Conservation (phyloP, 2,797 vertebrate genomes). For the Pelodytes ibericus region DNA sequence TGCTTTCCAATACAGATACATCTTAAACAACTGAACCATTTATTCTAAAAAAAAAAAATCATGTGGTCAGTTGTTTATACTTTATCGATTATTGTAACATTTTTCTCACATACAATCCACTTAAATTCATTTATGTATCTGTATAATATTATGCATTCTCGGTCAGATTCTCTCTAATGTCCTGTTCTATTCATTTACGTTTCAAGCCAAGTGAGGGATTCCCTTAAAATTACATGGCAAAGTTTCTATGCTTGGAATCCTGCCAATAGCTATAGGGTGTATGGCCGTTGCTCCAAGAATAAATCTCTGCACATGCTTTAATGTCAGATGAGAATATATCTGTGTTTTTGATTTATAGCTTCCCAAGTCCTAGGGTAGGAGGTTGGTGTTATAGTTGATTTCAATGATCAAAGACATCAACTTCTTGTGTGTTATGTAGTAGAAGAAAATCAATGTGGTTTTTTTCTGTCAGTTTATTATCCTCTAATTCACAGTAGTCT, state of each 20-base stretch:
- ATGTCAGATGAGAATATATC: constrained; percentile 47
- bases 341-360: constrained; percentile 38
- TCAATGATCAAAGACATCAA: constrained; percentile 39
- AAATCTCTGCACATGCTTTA: constrained; percentile 29
- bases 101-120: too few relatives aligned
- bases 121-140: too few relatives aligned
- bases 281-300: constrained; percentile 14
- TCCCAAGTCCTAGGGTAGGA: constrained; percentile 37
- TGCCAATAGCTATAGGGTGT: constrained; percentile 42
- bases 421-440: constrained; percentile 22
- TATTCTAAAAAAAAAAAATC: too few relatives aligned
- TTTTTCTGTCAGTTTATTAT: constrained; percentile 33
- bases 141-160: too few relatives aligned
- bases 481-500: constrained; percentile 23
- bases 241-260: constrained; percentile 27
- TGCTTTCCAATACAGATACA: too few relatives aligned
- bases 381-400: constrained; percentile 46
- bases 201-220: constrained; percentile 57
- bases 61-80: too few relatives aligned
- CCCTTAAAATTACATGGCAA: constrained; percentile 42
- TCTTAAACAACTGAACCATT: too few relatives aligned
- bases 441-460: constrained; percentile 36
- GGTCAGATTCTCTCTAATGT: too few relatives aligned
- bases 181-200: constrained; percentile 34
- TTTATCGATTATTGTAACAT: too few relatives aligned